phyloP scores from a whole-genome alignment of 2,888 invertebrate species.

The Campopleginae sp. region DNA sequence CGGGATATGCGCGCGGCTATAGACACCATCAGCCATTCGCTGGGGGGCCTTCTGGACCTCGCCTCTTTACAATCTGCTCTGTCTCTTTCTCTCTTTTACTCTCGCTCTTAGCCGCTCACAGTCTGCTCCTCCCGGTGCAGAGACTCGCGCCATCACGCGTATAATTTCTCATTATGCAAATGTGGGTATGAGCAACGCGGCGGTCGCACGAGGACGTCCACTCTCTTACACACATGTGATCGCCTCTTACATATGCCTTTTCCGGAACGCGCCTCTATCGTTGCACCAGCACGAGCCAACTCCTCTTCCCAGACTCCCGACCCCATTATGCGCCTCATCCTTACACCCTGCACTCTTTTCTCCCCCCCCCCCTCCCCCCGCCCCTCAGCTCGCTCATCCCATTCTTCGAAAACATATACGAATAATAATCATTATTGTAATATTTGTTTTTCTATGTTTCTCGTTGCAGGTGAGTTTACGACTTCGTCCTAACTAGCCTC shows the following conservation, averaged over 20 bases:
- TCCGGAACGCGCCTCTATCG: slow-evolving; percentile 50
- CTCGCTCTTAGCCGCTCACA: slow-evolving; percentile 16
- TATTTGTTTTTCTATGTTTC: slow-evolving; percentile 58
- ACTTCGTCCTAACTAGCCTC: slow-evolving; percentile 58
- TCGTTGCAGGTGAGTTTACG: slow-evolving; percentile 67
- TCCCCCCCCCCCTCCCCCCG: not conserved
- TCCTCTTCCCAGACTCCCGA: slow-evolving; percentile 1
- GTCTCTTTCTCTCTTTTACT: slow-evolving; percentile 2
- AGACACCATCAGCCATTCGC: slow-evolving; percentile 22
- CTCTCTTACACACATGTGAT: slow-evolving; percentile 21
- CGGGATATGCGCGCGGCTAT: slow-evolving; percentile 33
- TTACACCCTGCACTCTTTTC: slow-evolving; percentile 2
- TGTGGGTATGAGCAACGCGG: slow-evolving; percentile 65
- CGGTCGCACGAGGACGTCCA: slow-evolving; percentile 60
- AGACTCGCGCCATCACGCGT: slow-evolving; percentile 69
- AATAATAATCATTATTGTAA: slow-evolving; percentile 40
- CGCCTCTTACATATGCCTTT: slow-evolving; percentile 22
- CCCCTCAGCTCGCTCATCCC: not conserved
- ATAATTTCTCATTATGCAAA: slow-evolving; percentile 79
- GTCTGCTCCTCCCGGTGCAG: slow-evolving; percentile 55
- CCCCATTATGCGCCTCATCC: slow-evolving; percentile 10
- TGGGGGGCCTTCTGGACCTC: slow-evolving; percentile 30
- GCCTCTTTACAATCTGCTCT: slow-evolving; percentile 17
- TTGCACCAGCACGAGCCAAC: slow-evolving; percentile 38
- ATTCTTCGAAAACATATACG: slow-evolving; percentile 14